phyloP scores from a whole-genome alignment of 1,140 invertebrate genomes.

The Plectrocnemia conspersa region DNA sequence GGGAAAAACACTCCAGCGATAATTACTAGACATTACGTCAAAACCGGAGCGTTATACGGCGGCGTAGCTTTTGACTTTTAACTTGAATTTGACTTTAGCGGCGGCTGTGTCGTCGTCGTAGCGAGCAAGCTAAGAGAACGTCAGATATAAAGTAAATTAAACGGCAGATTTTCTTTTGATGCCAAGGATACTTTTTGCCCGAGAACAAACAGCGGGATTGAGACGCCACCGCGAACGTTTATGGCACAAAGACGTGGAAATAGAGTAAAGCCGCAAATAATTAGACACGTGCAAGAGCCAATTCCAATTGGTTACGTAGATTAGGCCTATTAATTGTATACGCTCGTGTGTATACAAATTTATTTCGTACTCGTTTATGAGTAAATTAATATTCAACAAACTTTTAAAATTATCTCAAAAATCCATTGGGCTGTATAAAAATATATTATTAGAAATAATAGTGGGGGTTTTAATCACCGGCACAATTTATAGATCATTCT shows the following conservation, averaged over 20 bases:
- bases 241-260: slow-evolving; percentile 21
- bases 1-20: slow-evolving; percentile 22
- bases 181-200: slow-evolving; percentile 18
- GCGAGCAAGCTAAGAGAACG: neutral
- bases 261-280: slow-evolving; percentile 12
- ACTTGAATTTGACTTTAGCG: slow-evolving; percentile 22
- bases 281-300: neutral
- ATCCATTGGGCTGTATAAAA: no score
- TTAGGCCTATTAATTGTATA: no score
- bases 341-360: no score
- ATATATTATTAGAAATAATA: no score
- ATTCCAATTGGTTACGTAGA: no score
- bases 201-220: slow-evolving; percentile 24
- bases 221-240: slow-evolving; percentile 7
- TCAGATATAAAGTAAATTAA: slow-evolving; percentile 26
- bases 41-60: slow-evolving; percentile 16
- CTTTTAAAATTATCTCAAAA: no score
- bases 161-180: slow-evolving; percentile 25
- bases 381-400: no score
- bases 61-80: slow-evolving; percentile 24
- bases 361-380: no score
- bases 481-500: no score
- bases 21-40: slow-evolving; percentile 25
- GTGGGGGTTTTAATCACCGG: no score
- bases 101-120: neutral